Evolutionary conservation across 2,113 vertebrate species (phyloP).

Genomic region (Rhodinocichla rosea): DNA sequence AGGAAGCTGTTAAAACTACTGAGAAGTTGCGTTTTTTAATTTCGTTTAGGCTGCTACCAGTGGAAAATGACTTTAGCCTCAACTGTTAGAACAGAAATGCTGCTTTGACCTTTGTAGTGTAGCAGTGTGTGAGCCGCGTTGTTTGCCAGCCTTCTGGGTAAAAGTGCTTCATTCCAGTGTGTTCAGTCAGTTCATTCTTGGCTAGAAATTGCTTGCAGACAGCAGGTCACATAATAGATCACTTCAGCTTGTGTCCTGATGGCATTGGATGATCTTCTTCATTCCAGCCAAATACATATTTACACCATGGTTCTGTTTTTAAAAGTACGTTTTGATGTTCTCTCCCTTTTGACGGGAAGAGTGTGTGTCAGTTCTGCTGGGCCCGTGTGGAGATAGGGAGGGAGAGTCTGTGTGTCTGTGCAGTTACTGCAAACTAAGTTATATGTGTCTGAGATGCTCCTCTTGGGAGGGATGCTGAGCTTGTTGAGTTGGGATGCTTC

Average conservation of each 20-base stretch:
- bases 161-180: not conserved
- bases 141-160: not conserved
- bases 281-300: not conserved
- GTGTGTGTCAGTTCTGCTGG: not conserved
- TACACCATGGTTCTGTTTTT: not conserved
- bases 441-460: not conserved
- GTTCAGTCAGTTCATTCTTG: not conserved
- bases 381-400: not conserved
- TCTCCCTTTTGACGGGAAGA: not conserved
- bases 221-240: not conserved
- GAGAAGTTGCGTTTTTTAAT: not conserved
- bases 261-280: not conserved
- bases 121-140: rapidly evolving
- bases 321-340: not conserved
- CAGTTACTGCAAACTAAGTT: not conserved
- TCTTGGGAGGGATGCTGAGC: not conserved
- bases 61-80: not conserved
- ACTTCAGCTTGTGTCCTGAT: not conserved
- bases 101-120: not conserved
- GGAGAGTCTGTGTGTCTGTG: not conserved
- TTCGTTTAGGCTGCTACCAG: not conserved
- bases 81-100: not conserved
- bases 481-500: not conserved
- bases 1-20: not conserved
- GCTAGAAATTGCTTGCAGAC: not conserved